Evolutionary conservation across 2,797 vertebrate species (phyloP), one percentile per base, ranked within the genome.

Genomic region (Diplodus sargus): DNA sequence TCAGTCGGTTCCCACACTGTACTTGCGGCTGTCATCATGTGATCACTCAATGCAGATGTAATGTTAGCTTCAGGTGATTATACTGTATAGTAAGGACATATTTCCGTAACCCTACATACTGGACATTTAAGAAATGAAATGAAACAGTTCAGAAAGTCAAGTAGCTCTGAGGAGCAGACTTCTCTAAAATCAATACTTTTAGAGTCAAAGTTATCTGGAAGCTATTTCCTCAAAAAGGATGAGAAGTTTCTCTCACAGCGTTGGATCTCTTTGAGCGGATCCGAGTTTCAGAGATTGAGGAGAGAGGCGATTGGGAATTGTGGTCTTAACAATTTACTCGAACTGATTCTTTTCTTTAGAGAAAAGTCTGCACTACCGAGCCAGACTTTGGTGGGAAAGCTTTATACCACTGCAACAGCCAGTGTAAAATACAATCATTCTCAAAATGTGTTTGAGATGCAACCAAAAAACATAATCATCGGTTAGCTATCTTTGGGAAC

Each of bases 281-380:
- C 22, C 0, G 0, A 53, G 58, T 83, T 79, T 74, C 45, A 65
- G 9, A 66, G 42, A 76, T 18, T 39, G 39, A 49, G 15, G 3
- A 74, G 52, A 34, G 25, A 4, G 23, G 13, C 20, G 0, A 54
- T 23, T 48, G 42, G 53, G 60, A 71, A 68, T 75, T 45, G 22
- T 53, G 52, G 54, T 10, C 58, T 62, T 70, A n/a, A 59, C 39
- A 58, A 61, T 76, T 73, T 68, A 30, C 5, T 62, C 8, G 14
- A 18, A 62, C 74, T 39, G 43, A 52, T 70, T 67, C 0, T 43
- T 60, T 73, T 63, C 12, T 48, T 25, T 18, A 13, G 28, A 49
- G 22, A 52, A 64, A 10, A 22, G 16, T n/a, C 5, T 18, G 10
- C 5, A 42, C 14, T 43, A n/a, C n/a, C 2, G 18, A 56, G 18